Base-by-base conservation (phyloP, 2,113 vertebrate species). In the Phrynosoma blainvillii region DNA sequence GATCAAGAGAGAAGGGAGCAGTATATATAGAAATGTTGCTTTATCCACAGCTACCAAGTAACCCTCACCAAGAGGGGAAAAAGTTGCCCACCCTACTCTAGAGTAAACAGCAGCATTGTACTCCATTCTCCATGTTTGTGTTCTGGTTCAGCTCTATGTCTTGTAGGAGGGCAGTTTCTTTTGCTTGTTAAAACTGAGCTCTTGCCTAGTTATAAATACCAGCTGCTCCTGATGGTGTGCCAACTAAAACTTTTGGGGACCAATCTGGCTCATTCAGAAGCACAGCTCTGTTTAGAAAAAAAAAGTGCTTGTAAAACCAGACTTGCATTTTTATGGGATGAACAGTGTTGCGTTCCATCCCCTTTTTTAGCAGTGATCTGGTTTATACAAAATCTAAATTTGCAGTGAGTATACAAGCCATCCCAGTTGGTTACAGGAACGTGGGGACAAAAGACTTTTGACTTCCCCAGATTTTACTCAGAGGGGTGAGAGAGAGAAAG, bases 321-420 rank as follows among this genome's bases (percentile, higher is more conserved):
- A 52, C 65, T 70, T 47, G 80, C 1, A 77, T 42, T 25, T 52
- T 85, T 52, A 86, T 79, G 82, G 82, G 70, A 91, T 89, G 84
- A 56, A 65, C 88, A 30, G 90, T 90, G 85, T 62, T 87, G 91
- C 95, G 95, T 96, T 94, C 93, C 94, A 95, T 96, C 94, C 92
- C 95, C 95, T 95, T 95, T 95, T 95, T 93, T 94, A 95, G 95
- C 87, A 92, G 92, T 75, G 85, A 1, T 80, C 85, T 91, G 90
- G 90, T 18, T 6, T 81, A 89, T 82, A 80, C 47, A 27, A 0
- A 3, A 66, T 0, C 0, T 76, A 87, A 94, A 91, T 88, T 90
- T 89, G 88, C 91, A 73, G 89, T 90, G 86, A 94, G 91, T 92
- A 87, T 84, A 83, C 16, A 66, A 87, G 90, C 90, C 0, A 0